These are phyloP conservation scores for Acanthaster planci DNA, from an alignment of 35 echinoderm and acorn worm genomes.

Conservation along the genomic window DNA sequence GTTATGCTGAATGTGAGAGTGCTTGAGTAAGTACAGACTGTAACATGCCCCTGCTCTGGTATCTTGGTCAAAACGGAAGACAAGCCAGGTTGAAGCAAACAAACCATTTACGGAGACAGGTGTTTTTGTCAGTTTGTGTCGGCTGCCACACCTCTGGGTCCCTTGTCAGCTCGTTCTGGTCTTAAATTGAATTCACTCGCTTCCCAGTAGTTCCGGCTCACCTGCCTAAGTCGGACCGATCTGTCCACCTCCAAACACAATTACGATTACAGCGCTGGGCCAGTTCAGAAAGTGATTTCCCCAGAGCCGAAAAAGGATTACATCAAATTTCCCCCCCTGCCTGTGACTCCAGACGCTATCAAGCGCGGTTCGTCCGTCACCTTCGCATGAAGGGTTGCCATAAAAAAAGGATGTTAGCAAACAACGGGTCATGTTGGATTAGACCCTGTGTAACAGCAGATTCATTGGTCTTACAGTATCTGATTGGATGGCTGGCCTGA, in stretches of 20 bases:
- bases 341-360: not conserved
- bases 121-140: not conserved
- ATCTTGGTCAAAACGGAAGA: too few relatives aligned
- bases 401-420: too few relatives aligned
- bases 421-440: too few relatives aligned
- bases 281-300: not conserved
- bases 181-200: slow-evolving; percentile 1
- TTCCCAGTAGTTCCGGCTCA: not conserved
- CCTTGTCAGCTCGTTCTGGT: not conserved
- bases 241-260: slow-evolving; percentile 10
- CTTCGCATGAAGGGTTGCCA: not conserved
- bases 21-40: too few relatives aligned
- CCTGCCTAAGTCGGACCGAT: not conserved
- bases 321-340: slow-evolving; percentile 1
- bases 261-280: not conserved
- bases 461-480: too few relatives aligned
- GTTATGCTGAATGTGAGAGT: too few relatives aligned
- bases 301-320: slow-evolving; percentile 5
- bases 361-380: not conserved
- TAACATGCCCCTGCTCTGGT: too few relatives aligned
- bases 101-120: not conserved
- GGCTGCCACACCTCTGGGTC: not conserved
- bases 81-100: not conserved
- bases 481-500: too few relatives aligned
- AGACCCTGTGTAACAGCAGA: too few relatives aligned